Evolutionary conservation across 2,113 vertebrate genomes (phyloP).

Genomic region (Cinclus cinclus): DNA sequence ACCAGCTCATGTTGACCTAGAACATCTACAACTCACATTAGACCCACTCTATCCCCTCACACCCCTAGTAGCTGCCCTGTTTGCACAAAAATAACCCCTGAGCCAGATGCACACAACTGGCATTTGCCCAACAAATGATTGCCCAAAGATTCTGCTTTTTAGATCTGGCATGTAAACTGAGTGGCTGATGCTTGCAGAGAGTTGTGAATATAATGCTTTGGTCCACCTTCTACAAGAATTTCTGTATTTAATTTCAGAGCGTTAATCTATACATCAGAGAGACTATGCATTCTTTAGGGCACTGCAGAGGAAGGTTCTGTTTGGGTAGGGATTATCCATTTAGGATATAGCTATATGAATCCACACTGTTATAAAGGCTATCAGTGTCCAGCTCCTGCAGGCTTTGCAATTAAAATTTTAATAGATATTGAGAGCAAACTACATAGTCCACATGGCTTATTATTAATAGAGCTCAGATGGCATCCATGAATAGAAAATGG

Average conservation of each 20-base stretch:
- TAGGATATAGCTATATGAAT: not conserved
- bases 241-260: not conserved
- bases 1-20: not conserved
- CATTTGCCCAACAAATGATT: not conserved
- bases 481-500: not conserved
- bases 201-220: not conserved
- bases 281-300: not conserved
- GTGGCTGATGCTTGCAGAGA: not conserved
- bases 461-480: not conserved
- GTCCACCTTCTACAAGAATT: not conserved
- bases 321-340: not conserved
- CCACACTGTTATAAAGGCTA: not conserved
- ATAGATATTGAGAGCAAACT: not conserved
- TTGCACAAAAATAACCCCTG: not conserved
- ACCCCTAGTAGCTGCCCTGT: rapidly evolving
- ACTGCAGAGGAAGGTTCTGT: not conserved
- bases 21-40: rapidly evolving
- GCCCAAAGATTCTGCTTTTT: not conserved
- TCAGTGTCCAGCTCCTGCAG: not conserved
- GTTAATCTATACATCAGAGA: not conserved
- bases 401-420: not conserved
- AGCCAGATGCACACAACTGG: not conserved
- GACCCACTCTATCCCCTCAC: rapidly evolving
- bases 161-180: not conserved
- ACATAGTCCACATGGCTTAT: not conserved